Conservation (phyloP, 2,797 vertebrate species). For the Chiloscyllium punctatum region DNA sequence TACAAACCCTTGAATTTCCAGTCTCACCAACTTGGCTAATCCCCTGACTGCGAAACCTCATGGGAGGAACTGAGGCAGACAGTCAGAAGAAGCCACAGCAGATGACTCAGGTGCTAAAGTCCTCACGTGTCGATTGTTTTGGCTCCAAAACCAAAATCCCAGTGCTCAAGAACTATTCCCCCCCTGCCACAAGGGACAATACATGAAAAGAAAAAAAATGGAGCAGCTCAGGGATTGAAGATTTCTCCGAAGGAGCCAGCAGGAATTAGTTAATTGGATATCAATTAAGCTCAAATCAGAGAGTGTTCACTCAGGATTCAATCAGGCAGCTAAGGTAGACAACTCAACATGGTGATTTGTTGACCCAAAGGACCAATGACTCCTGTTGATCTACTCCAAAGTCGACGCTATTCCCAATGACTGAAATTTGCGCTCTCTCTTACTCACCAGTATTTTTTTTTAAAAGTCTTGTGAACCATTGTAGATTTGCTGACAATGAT, state of each 20-base stretch:
- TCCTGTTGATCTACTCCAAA: neutral
- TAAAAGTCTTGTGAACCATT: neutral
- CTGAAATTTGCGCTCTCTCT: neutral
- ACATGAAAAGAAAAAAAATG: neutral
- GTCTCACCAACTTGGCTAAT: too few species aligned
- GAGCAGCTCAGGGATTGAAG: neutral
- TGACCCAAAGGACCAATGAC: neutral
- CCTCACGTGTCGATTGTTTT: neutral
- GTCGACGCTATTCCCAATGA: neutral
- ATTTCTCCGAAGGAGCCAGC: neutral
- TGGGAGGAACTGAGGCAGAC: neutral
- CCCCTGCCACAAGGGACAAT: neutral
- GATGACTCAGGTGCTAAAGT: neutral
- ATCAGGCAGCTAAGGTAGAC: neutral
- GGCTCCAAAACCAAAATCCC: neutral
- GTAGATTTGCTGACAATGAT: neutral
- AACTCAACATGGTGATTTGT: neutral
- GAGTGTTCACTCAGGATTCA: neutral
- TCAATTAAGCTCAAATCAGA: neutral
- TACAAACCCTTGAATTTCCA: neutral
- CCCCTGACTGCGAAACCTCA: neutral
- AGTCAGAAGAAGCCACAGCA: neutral
- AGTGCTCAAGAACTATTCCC: neutral
- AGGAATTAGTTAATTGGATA: conserved; percentile 8
- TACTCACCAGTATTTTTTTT: too few species aligned